Evolutionary conservation across 1,140 invertebrate species (phyloP).

Genomic region (Hyphantria cunea): DNA sequence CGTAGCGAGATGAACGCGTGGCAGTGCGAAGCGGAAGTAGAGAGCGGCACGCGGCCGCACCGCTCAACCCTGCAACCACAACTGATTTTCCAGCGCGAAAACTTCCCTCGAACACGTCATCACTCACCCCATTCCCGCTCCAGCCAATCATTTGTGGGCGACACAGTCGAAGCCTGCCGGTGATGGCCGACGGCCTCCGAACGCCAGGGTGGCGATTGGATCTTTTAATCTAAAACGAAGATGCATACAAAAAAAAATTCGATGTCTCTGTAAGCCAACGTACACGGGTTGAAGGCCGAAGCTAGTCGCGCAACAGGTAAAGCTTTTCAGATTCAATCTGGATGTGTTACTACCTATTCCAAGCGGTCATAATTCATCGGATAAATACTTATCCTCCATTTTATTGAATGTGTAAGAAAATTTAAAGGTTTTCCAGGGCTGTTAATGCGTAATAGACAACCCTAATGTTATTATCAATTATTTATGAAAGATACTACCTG

Average conservation of each 20-base stretch:
- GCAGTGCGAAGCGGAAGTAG: constrained; percentile 32
- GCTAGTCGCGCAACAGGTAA: constrained; percentile 69
- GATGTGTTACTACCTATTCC: constrained; percentile 8
- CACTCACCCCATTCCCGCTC: constrained; percentile 66
- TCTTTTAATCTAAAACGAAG: constrained; percentile 81
- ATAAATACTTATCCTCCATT: too few relatives aligned
- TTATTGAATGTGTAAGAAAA: too few relatives aligned
- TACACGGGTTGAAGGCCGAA: constrained; percentile 57
- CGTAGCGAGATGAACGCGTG: constrained; percentile 29
- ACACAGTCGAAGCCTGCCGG: constrained; percentile 54
- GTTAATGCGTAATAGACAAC: too few relatives aligned
- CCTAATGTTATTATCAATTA: too few relatives aligned
- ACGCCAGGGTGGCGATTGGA: constrained; percentile 71
- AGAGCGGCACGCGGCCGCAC: constrained; percentile 45
- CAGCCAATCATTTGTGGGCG: constrained; percentile 58
- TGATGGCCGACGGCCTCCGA: constrained; percentile 54
- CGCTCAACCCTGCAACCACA: constrained; percentile 63
- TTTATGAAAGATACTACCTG: too few relatives aligned
- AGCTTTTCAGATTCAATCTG: constrained; percentile 40
- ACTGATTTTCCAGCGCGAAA: constrained; percentile 78
- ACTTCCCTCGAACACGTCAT: constrained; percentile 77
- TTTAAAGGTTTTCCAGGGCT: too few relatives aligned
- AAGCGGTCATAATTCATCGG: neutral
- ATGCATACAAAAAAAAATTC: constrained; percentile 78
- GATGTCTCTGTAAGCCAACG: constrained; percentile 68